Evolutionary conservation across 2,797 vertebrate genomes (phyloP), one percentile per base, ranked within the genome.

Genomic region (Sebastiscus tertius): DNA sequence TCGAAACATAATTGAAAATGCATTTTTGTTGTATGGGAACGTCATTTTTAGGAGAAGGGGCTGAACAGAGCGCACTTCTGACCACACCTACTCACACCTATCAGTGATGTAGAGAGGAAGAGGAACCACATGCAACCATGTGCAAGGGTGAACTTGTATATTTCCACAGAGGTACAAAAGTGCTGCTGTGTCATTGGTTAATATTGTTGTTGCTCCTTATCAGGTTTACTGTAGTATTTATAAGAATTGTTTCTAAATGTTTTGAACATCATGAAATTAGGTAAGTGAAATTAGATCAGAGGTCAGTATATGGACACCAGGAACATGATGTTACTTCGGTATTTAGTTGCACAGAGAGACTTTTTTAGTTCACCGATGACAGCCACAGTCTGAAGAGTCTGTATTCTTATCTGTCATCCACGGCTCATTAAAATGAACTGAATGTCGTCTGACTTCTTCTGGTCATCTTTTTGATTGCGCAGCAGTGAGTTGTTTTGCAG

Each of bases 401-500:
- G 20, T 31, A 6, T 71, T 70, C 33, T 66, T 13, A 6, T 42
- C 55, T 14, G 13, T 64, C 6, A 7, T 49, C 4, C 18, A 6
- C 7, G 13, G 36, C 34, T 77, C 29, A 52, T 61, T 34, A 67
- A 72, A 55, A 72, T 46, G 18, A 73, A 59, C 7, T 55, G 16
- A 71, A 63, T 4, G 3, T 1, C 4, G 11, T 26, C 42, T 63
- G 26, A 26, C 27, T 64, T 46, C 62, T 52, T 70, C 39, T 74
- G 69, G 36, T 75, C 61, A 68, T 70, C 31, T 55, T 60, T 73
- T 72, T 24, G 20, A 75, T 70, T 72, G 29, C 1, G 9, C 59
- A 65, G 31, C 70, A 33, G 55, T 39, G 60, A 78, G 42, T 26
- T 74, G 20, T 76, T 83, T 83, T 78, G 33, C 58, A 70, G 52